These are phyloP conservation scores for Merops nubicus DNA, from an alignment of 2,113 vertebrate species.

Conservation along the genomic window DNA sequence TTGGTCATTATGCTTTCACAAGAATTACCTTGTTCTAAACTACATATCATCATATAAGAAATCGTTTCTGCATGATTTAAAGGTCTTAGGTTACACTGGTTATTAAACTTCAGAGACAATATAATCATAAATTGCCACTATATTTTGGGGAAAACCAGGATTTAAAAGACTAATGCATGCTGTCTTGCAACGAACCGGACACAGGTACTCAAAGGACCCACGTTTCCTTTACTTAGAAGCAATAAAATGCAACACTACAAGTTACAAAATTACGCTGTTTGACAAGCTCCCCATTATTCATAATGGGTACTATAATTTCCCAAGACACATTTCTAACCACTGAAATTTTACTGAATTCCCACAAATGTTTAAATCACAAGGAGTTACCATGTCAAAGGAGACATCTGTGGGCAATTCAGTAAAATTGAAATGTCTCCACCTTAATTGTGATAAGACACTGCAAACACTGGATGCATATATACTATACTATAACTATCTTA, in stretches of 20 bases:
- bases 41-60: neutral
- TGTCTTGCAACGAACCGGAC: neutral
- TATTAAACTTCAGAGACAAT: neutral
- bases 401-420: neutral
- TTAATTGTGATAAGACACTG: neutral
- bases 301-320: accelerated
- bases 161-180: accelerated
- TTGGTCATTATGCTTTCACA: neutral
- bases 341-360: neutral
- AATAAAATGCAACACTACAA: neutral
- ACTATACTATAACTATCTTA: neutral
- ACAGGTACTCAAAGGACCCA: neutral
- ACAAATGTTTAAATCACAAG: neutral
- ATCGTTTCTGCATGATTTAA: neutral
- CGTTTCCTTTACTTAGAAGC: neutral
- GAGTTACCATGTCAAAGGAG: neutral
- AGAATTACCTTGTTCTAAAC: neutral
- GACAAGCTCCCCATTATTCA: neutral
- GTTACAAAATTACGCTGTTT: neutral
- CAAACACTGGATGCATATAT: neutral
- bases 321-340: neutral
- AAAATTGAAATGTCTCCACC: neutral
- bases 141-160: neutral
- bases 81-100: neutral
- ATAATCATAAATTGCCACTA: neutral